Percentiles rank a stretch among this genome's conserved stretches.
These are phyloP conservation scores for Catharus ustulatus DNA, from an alignment of 2,797 vertebrate species.

Conservation along the genomic window DNA sequence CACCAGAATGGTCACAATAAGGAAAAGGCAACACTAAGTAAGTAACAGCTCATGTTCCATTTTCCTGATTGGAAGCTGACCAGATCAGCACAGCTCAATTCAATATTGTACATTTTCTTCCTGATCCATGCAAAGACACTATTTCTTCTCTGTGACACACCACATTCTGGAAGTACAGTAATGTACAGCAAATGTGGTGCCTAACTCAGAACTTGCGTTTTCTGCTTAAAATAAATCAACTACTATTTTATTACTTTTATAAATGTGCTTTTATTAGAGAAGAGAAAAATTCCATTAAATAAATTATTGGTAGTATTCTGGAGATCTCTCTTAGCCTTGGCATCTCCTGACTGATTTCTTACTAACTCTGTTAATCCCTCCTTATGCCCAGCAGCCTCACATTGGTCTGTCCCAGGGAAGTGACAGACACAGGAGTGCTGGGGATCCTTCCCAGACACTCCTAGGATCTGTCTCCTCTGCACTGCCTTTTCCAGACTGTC, in stretches of 20 bases:
- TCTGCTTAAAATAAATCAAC: background rate
- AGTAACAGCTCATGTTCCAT: background rate
- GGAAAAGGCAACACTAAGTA: background rate
- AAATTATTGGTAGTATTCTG: background rate
- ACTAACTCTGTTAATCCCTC: background rate
- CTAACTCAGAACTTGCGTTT: background rate
- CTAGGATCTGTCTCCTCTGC: background rate
- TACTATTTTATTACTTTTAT: background rate
- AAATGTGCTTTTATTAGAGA: background rate
- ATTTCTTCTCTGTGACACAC: background rate
- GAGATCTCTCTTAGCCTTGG: background rate
- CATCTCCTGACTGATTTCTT: background rate
- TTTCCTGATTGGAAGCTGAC: background rate
- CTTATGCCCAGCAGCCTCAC: background rate
- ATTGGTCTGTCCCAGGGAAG: background rate
- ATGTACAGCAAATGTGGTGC: background rate
- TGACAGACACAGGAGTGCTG: rapidly evolving
- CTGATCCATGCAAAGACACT: background rate
- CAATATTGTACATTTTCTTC: background rate
- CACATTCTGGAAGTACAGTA: background rate
- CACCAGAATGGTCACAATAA: background rate
- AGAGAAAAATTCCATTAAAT: background rate
- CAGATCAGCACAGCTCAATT: background rate
- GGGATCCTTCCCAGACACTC: background rate
- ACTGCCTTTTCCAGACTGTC: background rate